phyloP scores from a whole-genome alignment of 2,113 vertebrate genomes.

The Narcine bancroftii region DNA sequence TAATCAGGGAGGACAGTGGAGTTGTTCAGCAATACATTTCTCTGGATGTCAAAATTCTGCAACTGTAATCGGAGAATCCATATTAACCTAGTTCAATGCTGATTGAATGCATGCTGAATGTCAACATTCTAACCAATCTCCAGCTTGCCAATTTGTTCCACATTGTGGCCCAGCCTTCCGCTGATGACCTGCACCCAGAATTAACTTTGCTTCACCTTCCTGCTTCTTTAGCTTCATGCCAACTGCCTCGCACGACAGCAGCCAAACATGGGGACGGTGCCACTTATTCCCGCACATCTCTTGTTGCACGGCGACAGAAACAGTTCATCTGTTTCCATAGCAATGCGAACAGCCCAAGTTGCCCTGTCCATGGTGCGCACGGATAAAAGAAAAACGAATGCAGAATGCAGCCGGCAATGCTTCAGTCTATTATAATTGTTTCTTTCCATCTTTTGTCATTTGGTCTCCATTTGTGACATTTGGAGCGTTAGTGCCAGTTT shows the following conservation, averaged over 20 bases:
- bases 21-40: neutral
- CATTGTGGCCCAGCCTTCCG: neutral
- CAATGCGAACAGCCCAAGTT: slow-evolving; percentile 1
- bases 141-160: neutral
- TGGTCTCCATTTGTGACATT: slow-evolving; percentile 11
- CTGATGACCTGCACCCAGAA: neutral
- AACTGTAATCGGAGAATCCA: neutral
- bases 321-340: slow-evolving; percentile 22
- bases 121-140: slow-evolving; percentile 16
- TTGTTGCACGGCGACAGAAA: slow-evolving; percentile 3
- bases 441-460: neutral
- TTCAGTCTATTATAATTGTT: neutral
- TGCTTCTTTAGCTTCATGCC: neutral
- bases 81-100: neutral
- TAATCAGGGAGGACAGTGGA: neutral
- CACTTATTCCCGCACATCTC: neutral
- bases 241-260: neutral
- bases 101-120: neutral
- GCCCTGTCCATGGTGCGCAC: neutral
- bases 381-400: neutral
- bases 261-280: neutral
- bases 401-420: neutral
- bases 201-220: neutral
- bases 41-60: neutral
- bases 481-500: neutral